Base-by-base conservation (phyloP, 2,113 vertebrate species). In the Telmatochromis brachygnathus region DNA sequence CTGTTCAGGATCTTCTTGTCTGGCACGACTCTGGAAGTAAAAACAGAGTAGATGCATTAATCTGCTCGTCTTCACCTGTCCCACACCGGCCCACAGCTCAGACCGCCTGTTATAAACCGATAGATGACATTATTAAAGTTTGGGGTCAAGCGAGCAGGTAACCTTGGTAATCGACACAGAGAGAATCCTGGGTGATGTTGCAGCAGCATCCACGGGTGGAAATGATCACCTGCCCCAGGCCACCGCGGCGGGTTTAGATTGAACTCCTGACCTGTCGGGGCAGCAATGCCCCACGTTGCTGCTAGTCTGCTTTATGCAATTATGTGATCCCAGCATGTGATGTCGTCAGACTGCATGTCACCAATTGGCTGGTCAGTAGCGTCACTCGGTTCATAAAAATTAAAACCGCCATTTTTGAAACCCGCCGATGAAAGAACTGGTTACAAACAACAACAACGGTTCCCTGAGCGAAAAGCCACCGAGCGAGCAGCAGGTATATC, bases 1-100 rank as follows among this genome's bases (percentile, higher is more conserved):
- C 94, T 96, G 97, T 94, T 97, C 96, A 60, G 96, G 98, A 96
- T 98, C 97, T 93, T 98, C 97, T 94, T 97, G 98, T 95, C 97
- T 94, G 77, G 95, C 97, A 82, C 97, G 90, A 94, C 96, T 97
- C 97, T 97, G 92, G 39, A 93, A 60, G 60, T 77, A 1, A 35
- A 94, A 96, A 83, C 23, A 90, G 0, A 33, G 79, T 3, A 42
- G 30, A 9, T 26, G 21, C 5, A 73, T 73, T 73, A 45, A 45
- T 73, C 68, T 6, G 39, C 39, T 47, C 68, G 26, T 15, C 68
- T 73, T 3, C 13, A 45, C 33, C 33, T 21, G 37, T 5, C 14
- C 2, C 0, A 47, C 68, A 47, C 4, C 39, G 6, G 65, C 12
- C 13, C 65, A 73, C 39, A 10, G 68, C n/a, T 4, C 8, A 6